Conservation (phyloP, 2,888 invertebrate genomes). For the Seira ritae region DNA sequence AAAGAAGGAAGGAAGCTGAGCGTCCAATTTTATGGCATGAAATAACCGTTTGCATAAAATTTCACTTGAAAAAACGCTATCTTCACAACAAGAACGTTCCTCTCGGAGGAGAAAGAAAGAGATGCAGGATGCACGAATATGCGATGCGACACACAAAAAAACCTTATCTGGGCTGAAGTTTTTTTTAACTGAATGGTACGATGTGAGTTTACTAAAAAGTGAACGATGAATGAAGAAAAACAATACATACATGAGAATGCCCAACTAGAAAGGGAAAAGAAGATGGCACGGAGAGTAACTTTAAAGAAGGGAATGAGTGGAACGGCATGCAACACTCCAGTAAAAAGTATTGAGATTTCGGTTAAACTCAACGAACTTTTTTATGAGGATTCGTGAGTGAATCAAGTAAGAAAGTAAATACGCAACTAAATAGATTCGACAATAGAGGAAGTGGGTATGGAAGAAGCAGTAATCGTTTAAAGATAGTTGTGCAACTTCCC, state of each 20-base stretch:
- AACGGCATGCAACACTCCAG: too few species aligned
- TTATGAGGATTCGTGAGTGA: too few species aligned
- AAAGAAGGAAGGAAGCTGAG: slow-evolving; percentile 37
- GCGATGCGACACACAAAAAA: neutral
- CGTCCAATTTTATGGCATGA: slow-evolving; percentile 57
- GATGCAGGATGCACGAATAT: neutral
- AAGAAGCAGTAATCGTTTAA: slow-evolving; percentile 48
- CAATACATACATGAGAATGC: too few species aligned
- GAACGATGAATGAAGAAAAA: too few species aligned
- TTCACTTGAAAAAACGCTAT: slow-evolving; percentile 54
- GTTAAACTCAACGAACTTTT: too few species aligned
- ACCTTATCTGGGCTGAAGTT: too few species aligned
- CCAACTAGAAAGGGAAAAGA: too few species aligned
- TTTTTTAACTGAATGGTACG: too few species aligned
- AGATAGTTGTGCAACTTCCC: slow-evolving; percentile 33
- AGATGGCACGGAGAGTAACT: too few species aligned
- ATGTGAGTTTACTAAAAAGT: too few species aligned
- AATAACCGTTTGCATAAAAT: slow-evolving; percentile 66
- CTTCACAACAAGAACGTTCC: slow-evolving; percentile 27
- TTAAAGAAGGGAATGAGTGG: too few species aligned
- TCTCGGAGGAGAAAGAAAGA: slow-evolving; percentile 17
- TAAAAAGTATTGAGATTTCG: too few species aligned
- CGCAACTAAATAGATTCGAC: slow-evolving; percentile 43
- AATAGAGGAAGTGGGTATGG: slow-evolving; percentile 9
- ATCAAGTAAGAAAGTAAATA: neutral